Base-by-base conservation (phyloP, 2,888 invertebrate species). In the Schrankia costaestrigalis region DNA sequence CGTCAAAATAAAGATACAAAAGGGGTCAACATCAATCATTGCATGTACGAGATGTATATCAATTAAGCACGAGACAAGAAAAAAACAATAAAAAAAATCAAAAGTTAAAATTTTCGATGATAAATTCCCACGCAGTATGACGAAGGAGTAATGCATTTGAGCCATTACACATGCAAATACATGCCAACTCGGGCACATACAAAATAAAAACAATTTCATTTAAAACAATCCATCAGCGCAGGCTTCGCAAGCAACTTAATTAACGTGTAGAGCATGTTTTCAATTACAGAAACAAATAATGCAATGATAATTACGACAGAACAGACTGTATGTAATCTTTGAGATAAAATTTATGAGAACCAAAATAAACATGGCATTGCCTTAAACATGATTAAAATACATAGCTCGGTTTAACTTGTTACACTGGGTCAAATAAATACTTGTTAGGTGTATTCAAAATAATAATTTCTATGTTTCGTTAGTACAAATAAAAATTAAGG, bases 211-310 rank as follows among this genome's bases (percentile, higher is more conserved):
- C 59, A 61, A 68, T 63, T 66, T 58, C 63, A 76, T 74, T 74
- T 64, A 71, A 68, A 70, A 75, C 74, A 73, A 82, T 80, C 77
- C 79, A 80, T 83, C 83, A 82, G 64, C 52, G 37, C 58, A 61
- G 63, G 67, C 73, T 76, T 78, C 69, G 67, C 71, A 67, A 42
- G 69, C 71, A 74, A 75, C 76, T 82, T 78, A 77, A 83, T 85
- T 82, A 84, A 74, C 73, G 63, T 64, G 61, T 63, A 21, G 52
- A 57, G 41, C 47, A 51, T 50, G 39, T 71, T 74, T 82, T 80
- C 79, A 84, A 84, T 84, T 83, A 82, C 69, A 80, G 69, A 78
- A 81, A 82, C 78, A 79, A 80, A 82, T 68, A 74, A 66, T 64
- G 57, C 51, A 61, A 66, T 70, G 31, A 50, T 55, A 54, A 55